A percentile compares a stretch with the other conserved stretches of the same genome.
Evolutionary conservation across 1,140 invertebrate species (phyloP).

Genomic region (Sycophila sp.): DNA sequence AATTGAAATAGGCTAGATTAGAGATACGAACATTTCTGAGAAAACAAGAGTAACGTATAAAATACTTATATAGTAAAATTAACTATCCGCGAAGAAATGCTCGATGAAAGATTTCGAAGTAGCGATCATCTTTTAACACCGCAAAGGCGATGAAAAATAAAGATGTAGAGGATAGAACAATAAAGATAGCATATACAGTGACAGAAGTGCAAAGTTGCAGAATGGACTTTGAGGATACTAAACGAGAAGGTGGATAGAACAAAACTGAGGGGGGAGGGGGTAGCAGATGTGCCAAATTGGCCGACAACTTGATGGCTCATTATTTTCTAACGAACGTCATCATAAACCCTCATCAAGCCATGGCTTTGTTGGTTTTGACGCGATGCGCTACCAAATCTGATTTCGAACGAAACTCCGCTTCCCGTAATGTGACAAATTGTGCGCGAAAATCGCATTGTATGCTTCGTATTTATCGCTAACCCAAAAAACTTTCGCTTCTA

Average conservation of each 20-base stretch:
- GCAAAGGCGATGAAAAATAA: too few species aligned
- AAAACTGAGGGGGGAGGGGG: background rate
- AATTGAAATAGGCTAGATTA: too few species aligned
- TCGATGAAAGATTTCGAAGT: too few species aligned
- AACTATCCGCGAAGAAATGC: too few species aligned
- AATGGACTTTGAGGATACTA: constrained; percentile 8
- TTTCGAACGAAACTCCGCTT: background rate
- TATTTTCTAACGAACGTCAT: constrained; percentile 34
- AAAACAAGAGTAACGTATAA: too few species aligned
- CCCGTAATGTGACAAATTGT: too few species aligned
- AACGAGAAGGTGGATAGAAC: background rate
- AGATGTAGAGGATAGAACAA: background rate
- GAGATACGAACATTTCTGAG: too few species aligned
- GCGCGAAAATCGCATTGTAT: too few species aligned
- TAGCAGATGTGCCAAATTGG: constrained; percentile 21
- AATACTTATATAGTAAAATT: too few species aligned
- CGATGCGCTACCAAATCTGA: background rate
- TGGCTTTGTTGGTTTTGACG: constrained; percentile 12
- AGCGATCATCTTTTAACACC: too few species aligned
- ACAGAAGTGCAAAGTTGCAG: constrained; percentile 16
- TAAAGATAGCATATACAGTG: background rate
- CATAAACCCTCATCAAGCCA: constrained; percentile 18
- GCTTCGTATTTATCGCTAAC: too few species aligned
- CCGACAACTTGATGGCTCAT: constrained; percentile 29
- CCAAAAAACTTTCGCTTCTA: too few species aligned